A percentile compares a stretch with the other conserved stretches of the same genome.
Conservation (phyloP, 1,140 invertebrate genomes). For the Drosophila miranda region DNA sequence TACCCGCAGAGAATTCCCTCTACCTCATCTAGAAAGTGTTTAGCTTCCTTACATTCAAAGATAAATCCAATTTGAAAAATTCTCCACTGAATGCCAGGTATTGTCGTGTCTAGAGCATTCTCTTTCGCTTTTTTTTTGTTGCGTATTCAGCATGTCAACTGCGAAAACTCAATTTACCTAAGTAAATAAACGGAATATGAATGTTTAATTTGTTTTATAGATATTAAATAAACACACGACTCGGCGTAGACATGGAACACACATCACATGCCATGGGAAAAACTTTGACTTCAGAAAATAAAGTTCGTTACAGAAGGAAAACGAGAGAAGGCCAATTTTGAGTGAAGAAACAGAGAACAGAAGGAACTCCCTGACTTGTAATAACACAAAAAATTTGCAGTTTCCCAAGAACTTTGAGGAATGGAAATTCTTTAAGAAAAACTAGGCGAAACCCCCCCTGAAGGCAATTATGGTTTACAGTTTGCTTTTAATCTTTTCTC, state of each 20-base stretch:
- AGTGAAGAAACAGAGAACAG: not conserved
- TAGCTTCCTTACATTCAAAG: too few species aligned
- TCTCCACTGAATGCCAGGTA: too few species aligned
- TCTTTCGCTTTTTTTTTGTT: conserved; percentile 34
- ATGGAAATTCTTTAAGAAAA: conserved; percentile 18
- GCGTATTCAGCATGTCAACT: conserved; percentile 71
- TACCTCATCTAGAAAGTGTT: too few species aligned
- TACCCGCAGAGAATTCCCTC: too few species aligned
- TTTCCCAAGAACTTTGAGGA: conserved; percentile 38
- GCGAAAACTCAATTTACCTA: conserved; percentile 78
- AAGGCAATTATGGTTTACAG: conserved; percentile 13
- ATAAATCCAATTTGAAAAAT: too few species aligned
- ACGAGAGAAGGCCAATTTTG: conserved; percentile 44
- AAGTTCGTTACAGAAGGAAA: conserved; percentile 25
- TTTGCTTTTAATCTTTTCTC: conserved; percentile 9
- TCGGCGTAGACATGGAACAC: conserved; percentile 28
- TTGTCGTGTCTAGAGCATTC: too few species aligned
- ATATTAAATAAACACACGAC: conserved; percentile 76
- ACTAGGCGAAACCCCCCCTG: not conserved
- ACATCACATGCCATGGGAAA: conserved; percentile 1
- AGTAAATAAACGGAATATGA: conserved; percentile 80
- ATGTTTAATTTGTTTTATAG: conserved; percentile 80
- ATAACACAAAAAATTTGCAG: conserved; percentile 56
- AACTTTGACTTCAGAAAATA: conserved; percentile 49
- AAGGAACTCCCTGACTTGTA: conserved; percentile 22